Base-by-base conservation (phyloP, 1,140 invertebrate genomes). In the Megathymus violae region DNA sequence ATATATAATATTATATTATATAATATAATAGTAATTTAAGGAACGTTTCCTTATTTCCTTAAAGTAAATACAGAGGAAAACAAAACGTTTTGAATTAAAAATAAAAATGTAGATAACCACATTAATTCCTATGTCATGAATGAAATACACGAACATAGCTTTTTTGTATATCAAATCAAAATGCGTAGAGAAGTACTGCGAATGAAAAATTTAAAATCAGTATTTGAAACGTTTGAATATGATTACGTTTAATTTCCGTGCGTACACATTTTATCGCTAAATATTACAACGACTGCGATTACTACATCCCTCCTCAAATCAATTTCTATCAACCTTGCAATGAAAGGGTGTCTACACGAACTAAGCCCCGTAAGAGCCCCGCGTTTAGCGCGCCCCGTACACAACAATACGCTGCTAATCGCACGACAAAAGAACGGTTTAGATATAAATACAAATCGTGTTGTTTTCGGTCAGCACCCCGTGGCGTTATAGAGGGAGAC, bases 361-460 rank as follows among this genome's bases (percentile, higher is more conserved):
- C 68, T 76, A 66, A 81, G 70, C 65, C 64, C 62, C 50, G 69
- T 80, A 80, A 82, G 69, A 61, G 66, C 66, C 74, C 76, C 63
- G 73, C 81, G 77, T 80, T 86, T 82, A 58, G 80, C 62, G 27
- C 52, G 52, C 64, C 62, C 65, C 19, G 22, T 64, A 38, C 61
- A 44, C 65, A 13, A 82, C 81, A 86, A 82, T 86, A 76, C 76
- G 74, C 65, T 75, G 62, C 83, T 88, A 88, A 88, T 88, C 83
- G 85, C 77, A 63, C 74, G 72, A 88, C 85, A 88, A 88, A 84
- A 82, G 74, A 69, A 77, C 76, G 82, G 83, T 85, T 88, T 82
- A 85, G 82, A 82, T 84, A 86, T 85, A 82, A 88, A 86, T 88
- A 85, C 82, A 86, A 84, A 88, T 87, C 85, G 85, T 85, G 85